A percentile compares a stretch with the other conserved stretches of the same genome.
phyloP scores from a whole-genome alignment of 2,113 vertebrate genomes.

The Forbesichthys papilliferus region DNA sequence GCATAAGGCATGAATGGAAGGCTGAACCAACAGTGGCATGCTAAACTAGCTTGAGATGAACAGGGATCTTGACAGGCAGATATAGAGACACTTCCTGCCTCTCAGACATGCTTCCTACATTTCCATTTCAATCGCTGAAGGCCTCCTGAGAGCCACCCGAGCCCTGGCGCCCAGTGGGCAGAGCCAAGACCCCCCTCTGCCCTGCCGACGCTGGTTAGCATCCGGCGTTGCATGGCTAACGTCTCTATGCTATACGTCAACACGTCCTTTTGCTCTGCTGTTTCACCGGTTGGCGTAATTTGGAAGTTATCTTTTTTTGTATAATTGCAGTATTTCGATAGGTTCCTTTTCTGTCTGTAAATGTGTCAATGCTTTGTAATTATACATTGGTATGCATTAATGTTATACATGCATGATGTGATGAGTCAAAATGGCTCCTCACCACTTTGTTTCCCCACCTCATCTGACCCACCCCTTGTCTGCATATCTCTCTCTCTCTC shows the following conservation, averaged over 20 bases:
- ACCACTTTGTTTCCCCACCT: conserved; percentile 5
- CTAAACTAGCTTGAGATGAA: conserved; percentile 46
- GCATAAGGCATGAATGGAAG: no score
- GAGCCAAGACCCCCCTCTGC: conserved; percentile 56
- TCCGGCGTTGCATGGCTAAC: conserved; percentile 37
- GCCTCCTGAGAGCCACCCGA: conserved; percentile 49
- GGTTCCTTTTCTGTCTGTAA: no score
- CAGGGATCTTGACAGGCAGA: conserved; percentile 48
- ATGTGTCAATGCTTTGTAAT: no score
- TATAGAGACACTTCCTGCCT: conserved; percentile 50
- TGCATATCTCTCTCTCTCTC: neutral
- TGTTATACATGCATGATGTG: neutral
- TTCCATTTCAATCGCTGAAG: conserved; percentile 73
- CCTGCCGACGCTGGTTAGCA: conserved; percentile 68
- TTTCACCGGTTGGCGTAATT: no score
- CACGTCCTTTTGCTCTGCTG: neutral
- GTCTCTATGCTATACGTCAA: conserved; percentile 28
- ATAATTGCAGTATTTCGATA: no score
- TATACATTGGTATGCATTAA: no score
- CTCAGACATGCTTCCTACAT: conserved; percentile 59
- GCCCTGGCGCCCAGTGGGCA: conserved; percentile 53
- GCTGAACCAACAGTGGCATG: conserved; percentile 42
- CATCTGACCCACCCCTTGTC: conserved; percentile 1
- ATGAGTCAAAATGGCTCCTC: neutral
- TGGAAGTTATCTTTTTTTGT: no score